phyloP scores from a whole-genome alignment of 1,140 invertebrate species.

The Neodiprion virginianus region DNA sequence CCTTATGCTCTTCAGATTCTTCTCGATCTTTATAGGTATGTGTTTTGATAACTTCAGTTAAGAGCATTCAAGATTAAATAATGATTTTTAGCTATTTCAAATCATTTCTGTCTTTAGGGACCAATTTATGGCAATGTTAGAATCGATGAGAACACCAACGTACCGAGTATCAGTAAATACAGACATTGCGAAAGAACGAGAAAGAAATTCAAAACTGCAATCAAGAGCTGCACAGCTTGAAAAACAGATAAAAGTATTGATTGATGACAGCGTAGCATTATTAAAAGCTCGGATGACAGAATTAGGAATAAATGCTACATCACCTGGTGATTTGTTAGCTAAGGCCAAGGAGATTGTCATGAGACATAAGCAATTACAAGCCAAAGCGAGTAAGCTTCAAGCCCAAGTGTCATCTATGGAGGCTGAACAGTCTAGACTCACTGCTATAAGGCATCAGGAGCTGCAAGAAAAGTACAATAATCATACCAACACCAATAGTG shows the following conservation, averaged over 20 bases:
- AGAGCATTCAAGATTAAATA: neutral
- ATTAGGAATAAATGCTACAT: constrained; percentile 84
- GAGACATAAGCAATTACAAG: constrained; percentile 88
- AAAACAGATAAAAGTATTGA: constrained; percentile 89
- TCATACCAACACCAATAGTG: constrained; percentile 60
- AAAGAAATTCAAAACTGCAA: constrained; percentile 80
- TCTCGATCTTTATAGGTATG: constrained; percentile 75
- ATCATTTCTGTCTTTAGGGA: constrained; percentile 60
- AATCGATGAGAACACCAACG: constrained; percentile 79
- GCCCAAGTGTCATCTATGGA: constrained; percentile 77
- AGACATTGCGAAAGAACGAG: constrained; percentile 85
- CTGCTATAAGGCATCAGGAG: constrained; percentile 72
- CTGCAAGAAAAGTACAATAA: constrained; percentile 70
- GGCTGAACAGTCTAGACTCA: constrained; percentile 74
- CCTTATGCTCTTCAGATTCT: constrained; percentile 87
- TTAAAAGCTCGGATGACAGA: constrained; percentile 91
- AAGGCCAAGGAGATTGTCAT: constrained; percentile 94
- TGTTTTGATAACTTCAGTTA: neutral
- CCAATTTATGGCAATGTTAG: constrained; percentile 83
- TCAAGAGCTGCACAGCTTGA: constrained; percentile 84
- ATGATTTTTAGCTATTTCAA: neutral
- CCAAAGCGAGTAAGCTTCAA: constrained; percentile 82
- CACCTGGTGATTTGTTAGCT: constrained; percentile 82
- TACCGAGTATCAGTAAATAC: constrained; percentile 76
- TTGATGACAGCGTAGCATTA: constrained; percentile 89